phyloP scores from a whole-genome alignment of 1,140 invertebrate species.

The Bombus waltoni region DNA sequence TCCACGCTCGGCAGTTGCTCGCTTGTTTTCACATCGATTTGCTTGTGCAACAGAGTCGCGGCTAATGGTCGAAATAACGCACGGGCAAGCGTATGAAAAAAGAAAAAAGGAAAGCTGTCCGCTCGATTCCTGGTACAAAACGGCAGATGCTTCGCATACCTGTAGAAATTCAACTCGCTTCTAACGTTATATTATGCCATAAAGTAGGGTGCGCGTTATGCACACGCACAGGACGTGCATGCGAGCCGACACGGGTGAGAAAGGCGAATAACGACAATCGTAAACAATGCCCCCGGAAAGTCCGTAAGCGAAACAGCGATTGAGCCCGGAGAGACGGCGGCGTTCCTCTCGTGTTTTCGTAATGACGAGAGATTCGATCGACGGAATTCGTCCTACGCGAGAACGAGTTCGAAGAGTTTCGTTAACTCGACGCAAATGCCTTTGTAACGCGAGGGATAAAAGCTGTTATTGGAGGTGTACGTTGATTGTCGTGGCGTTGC shows the following conservation, averaged over 20 bases:
- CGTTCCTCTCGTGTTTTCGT: slow-evolving; percentile 5
- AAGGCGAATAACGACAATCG: slow-evolving; percentile 37
- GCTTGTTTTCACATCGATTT: too few species aligned
- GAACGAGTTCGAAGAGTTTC: too few species aligned
- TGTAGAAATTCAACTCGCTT: slow-evolving; percentile 53
- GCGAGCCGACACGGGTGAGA: slow-evolving; percentile 29
- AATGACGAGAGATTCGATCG: not conserved
- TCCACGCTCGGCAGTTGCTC: too few species aligned
- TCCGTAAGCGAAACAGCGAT: slow-evolving; percentile 23
- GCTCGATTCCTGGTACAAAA: not conserved
- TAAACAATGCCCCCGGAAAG: slow-evolving; percentile 50
- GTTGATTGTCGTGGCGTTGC: too few species aligned
- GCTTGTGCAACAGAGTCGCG: too few species aligned
- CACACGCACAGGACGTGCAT: slow-evolving; percentile 44
- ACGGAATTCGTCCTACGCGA: not conserved
- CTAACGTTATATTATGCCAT: slow-evolving; percentile 62
- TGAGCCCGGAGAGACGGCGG: not conserved
- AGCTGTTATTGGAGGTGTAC: not conserved
- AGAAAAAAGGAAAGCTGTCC: not conserved
- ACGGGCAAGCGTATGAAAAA: not conserved
- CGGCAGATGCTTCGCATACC: slow-evolving; percentile 59
- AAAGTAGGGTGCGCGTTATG: slow-evolving; percentile 48
- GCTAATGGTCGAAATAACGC: too few species aligned
- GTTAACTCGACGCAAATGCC: not conserved
- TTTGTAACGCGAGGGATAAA: not conserved